Evolutionary conservation across 53 echinoderm and acorn worm species (phyloP).

Genomic region (Astropecten irregularis): DNA sequence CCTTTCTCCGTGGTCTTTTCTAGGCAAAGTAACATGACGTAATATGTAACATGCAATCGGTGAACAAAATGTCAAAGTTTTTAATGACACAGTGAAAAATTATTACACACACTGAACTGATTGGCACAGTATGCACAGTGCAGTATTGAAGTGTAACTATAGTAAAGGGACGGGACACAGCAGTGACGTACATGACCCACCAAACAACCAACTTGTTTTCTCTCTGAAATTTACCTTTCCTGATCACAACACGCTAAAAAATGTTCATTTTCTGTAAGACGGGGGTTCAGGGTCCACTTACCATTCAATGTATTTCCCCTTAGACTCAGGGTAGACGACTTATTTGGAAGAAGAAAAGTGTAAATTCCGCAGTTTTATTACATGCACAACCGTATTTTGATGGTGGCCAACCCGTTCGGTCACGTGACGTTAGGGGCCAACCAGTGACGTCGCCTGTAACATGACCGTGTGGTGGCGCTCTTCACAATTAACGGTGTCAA

Average conservation of each 20-base stretch:
- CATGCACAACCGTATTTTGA: background rate
- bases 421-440: constrained; percentile 10
- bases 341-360: background rate
- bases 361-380: background rate
- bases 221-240: background rate
- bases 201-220: background rate
- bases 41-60: no score
- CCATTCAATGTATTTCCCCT: background rate
- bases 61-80: no score
- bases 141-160: no score
- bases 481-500: background rate
- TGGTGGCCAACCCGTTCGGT: constrained; percentile 8
- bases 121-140: no score
- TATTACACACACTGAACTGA: no score
- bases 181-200: no score
- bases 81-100: no score
- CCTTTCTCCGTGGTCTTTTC: no score
- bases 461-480: background rate
- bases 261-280: background rate
- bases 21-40: no score
- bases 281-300: background rate
- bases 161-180: no score
- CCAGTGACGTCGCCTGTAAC: constrained; percentile 6
- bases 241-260: background rate
- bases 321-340: background rate